These are phyloP conservation scores for Oryzias dopingdopingensis DNA, from an alignment of 2,797 vertebrate genomes.

Conservation along the genomic window DNA sequence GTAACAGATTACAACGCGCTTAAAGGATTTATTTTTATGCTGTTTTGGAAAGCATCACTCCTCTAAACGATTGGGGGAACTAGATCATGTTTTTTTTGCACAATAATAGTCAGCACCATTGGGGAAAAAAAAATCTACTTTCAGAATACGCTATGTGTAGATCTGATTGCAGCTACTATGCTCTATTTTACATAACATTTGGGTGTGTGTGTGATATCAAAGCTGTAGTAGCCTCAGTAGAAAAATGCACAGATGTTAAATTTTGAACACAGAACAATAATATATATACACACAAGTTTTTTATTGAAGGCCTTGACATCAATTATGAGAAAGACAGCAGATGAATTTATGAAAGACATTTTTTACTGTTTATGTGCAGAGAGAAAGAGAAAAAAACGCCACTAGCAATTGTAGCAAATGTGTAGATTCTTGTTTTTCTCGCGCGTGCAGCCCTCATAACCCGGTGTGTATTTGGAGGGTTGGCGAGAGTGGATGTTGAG, in stretches of 20 bases:
- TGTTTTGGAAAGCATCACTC: slow-evolving; percentile 43
- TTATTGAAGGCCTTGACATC: slow-evolving; percentile 23
- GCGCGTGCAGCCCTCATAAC: not conserved
- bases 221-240: no score
- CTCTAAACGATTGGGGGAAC: slow-evolving; percentile 9
- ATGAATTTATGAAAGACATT: no score
- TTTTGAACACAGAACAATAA: no score
- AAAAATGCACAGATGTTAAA: no score
- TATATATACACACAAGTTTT: not conserved
- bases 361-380: not conserved
- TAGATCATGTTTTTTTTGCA: no score
- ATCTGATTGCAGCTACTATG: no score
- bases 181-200: no score
- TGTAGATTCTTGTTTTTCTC: slow-evolving; percentile 5
- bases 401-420: slow-evolving; percentile 7
- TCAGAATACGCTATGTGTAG: no score
- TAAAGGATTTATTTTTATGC: slow-evolving; percentile 41
- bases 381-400: slow-evolving; percentile 23
- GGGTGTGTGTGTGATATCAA: no score
- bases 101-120: no score
- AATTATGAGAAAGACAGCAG: slow-evolving; percentile 34
- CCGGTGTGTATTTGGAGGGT: not conserved
- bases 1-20: slow-evolving; percentile 46
- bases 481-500: slow-evolving; percentile 1
- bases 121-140: no score